Evolutionary conservation across 2,113 vertebrate species (phyloP), one percentile per base, ranked within the genome.

Genomic region (Alligator sinensis): DNA sequence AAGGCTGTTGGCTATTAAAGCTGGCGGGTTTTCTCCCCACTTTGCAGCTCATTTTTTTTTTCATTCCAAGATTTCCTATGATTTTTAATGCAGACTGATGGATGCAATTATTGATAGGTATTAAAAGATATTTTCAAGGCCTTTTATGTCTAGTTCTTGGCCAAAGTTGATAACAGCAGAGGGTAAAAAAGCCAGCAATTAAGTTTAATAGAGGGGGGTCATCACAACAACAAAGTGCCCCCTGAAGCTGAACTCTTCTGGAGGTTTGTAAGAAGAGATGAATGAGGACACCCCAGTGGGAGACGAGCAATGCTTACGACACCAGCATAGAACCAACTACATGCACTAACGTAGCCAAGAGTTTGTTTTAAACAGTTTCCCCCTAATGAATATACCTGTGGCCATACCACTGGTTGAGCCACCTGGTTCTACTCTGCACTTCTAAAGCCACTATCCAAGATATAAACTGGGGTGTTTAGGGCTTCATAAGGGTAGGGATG

Each of bases 101-200:
- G 87, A 82, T 84, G 19, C 59, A 80, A 80, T 64, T 94, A 86
- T 76, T 93, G 84, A 92, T 94, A 82, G 14, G 3, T 34, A 55
- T n/a, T 3, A 61, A 54, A 60, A 2, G 2, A 80, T n/a, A 27
- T 2, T 83, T n/a, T 0, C 3, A 81, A 82, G 74, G 6, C 4
- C 61, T 72, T 86, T 70, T 8, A 9, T n/a, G 66, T 24, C 25
- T 64, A 2, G 5, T 61, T 77, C 61, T 0, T 6, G 89, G 47
- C 5, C 64, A 55, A 72, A 28, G 4, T 28, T 24, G 25, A 54
- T 64, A 12, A 5, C 54, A 8, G 58, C 34, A 8, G 24, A 55
- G 77, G n/a, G 72, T 3, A 5, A 75, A 79, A 88, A 86, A 3
- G n/a, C 34, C 68, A 30, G 7, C 16, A 59, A 34, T 72, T 76